phyloP scores from a whole-genome alignment of 2,888 invertebrate species.

The Fragum sueziense region DNA sequence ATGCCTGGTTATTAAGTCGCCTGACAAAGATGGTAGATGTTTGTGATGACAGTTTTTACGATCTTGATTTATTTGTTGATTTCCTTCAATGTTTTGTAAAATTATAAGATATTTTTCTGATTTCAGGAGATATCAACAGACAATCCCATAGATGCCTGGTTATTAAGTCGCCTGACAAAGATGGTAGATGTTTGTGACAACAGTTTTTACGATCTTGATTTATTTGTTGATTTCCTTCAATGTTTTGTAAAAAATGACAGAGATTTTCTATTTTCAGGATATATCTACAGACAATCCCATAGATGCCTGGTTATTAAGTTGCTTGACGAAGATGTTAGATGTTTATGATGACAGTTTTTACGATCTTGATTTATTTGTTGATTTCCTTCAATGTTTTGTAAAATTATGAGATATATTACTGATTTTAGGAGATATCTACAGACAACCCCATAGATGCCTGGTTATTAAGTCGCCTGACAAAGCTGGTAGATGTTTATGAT shows the following conservation, averaged over 20 bases:
- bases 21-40: conserved; percentile 87
- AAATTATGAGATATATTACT: not conserved
- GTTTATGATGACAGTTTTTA: conserved; percentile 86
- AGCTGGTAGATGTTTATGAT: conserved; percentile 88
- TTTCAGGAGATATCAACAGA: conserved; percentile 33
- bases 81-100: not conserved
- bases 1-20: conserved; percentile 94
- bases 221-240: not conserved
- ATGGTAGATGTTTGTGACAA: conserved; percentile 87
- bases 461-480: conserved; percentile 91
- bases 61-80: conserved; percentile 88
- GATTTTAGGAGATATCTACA: conserved; percentile 25
- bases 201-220: conserved; percentile 83
- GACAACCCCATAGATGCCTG: conserved; percentile 88
- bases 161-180: conserved; percentile 89
- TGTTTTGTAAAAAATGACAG: too few relatives aligned
- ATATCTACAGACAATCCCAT: conserved; percentile 82
- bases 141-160: conserved; percentile 90
- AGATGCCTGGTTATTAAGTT: conserved; percentile 94
- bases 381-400: not conserved
- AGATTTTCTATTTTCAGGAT: conserved; percentile 19
- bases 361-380: not conserved
- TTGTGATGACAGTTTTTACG: conserved; percentile 86
- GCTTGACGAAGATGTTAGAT: conserved; percentile 87
- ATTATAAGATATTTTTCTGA: too few relatives aligned